These are phyloP conservation scores for Volucella bombylans DNA, from an alignment of 2,888 invertebrate genomes.

Conservation along the genomic window DNA sequence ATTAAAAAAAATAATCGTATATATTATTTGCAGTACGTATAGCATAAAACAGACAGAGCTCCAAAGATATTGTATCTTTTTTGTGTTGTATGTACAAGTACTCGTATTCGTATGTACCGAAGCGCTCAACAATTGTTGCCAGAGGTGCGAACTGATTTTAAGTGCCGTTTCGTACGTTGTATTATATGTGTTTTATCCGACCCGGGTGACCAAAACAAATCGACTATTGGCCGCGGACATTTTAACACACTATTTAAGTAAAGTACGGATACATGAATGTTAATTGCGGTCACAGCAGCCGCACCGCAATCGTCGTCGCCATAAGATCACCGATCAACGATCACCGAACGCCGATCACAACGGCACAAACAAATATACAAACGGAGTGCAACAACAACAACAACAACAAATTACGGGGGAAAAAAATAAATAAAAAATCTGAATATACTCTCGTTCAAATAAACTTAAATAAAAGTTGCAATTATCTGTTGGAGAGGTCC, in stretches of 20 bases:
- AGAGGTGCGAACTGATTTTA: slow-evolving; percentile 58
- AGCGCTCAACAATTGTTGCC: slow-evolving; percentile 49
- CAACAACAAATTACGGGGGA: too few species aligned
- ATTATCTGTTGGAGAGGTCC: slow-evolving; percentile 64
- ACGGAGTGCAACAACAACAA: slow-evolving; percentile 1
- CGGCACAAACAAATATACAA: background rate
- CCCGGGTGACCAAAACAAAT: slow-evolving; percentile 70
- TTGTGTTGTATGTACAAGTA: background rate
- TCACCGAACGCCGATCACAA: slow-evolving; percentile 16
- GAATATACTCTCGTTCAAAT: slow-evolving; percentile 19
- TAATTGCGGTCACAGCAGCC: slow-evolving; percentile 60
- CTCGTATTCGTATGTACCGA: background rate
- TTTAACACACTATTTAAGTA: slow-evolving; percentile 73
- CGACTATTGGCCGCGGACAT: slow-evolving; percentile 70
- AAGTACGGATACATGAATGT: slow-evolving; percentile 69
- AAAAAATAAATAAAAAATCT: slow-evolving; percentile 18
- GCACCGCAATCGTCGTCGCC: slow-evolving; percentile 12
- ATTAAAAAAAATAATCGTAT: too few species aligned
- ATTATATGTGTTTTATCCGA: slow-evolving; percentile 54
- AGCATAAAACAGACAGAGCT: background rate
- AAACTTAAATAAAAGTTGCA: slow-evolving; percentile 58
- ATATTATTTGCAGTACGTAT: too few species aligned
- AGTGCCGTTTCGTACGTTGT: slow-evolving; percentile 43
- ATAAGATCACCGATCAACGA: slow-evolving; percentile 31
- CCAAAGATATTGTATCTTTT: slow-evolving; percentile 34